Conservation (phyloP, 2,888 invertebrate genomes). For the Drosophila antonietae region DNA sequence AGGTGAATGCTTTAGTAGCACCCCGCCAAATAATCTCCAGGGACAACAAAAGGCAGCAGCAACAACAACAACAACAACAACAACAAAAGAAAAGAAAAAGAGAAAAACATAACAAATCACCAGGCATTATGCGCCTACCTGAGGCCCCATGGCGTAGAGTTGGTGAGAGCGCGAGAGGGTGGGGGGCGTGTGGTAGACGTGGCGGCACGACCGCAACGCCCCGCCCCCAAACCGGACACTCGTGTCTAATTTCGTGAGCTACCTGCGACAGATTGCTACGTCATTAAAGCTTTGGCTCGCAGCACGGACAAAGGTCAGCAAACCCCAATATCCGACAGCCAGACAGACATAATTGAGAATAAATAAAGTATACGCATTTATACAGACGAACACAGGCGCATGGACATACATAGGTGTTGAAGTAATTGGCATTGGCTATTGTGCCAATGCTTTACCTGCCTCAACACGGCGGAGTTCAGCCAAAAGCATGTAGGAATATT, state of each 20-base stretch:
- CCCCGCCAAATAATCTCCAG: conserved; percentile 35
- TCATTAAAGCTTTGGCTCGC: conserved; percentile 55
- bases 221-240: conserved; percentile 54
- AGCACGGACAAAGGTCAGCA: conserved; percentile 31
- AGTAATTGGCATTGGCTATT: not conserved
- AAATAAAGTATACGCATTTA: conserved; percentile 25
- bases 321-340: conserved; percentile 20
- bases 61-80: not conserved
- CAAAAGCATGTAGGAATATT: not conserved
- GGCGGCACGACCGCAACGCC: conserved; percentile 1
- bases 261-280: conserved; percentile 70
- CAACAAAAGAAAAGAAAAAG: not conserved
- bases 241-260: conserved; percentile 75
- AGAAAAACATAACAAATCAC: conserved; percentile 71
- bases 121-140: conserved; percentile 61
- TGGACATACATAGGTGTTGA: not conserved
- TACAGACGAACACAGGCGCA: not conserved
- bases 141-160: not conserved
- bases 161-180: not conserved
- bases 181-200: conserved; percentile 4
- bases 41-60: conserved; percentile 23
- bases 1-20: conserved; percentile 65
- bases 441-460: not conserved
- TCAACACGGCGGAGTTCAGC: not conserved
- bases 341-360: conserved; percentile 28